Conservation (phyloP, 92 coral and sea anemone genomes). For the Scolanthus callimorphus region DNA sequence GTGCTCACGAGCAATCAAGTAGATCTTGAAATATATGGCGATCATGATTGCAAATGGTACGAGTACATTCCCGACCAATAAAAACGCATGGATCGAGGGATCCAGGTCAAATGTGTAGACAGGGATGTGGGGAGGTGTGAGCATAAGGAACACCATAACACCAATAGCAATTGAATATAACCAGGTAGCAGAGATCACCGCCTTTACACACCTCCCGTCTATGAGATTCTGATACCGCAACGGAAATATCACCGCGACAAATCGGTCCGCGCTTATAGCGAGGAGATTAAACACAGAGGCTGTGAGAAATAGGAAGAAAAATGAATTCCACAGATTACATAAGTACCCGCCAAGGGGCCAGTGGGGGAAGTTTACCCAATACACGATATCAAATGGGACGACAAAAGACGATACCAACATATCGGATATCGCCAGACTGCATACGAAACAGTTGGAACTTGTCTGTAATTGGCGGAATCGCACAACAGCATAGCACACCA, state of each 20-base stretch:
- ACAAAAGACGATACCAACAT: conserved; percentile 55
- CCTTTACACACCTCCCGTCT: conserved; percentile 37
- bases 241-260: conserved; percentile 82
- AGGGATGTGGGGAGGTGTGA: conserved; percentile 54
- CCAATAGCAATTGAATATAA: conserved; percentile 52
- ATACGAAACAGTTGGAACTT: conserved; percentile 49
- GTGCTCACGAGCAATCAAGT: conserved; percentile 68
- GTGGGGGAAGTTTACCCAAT: conserved; percentile 73
- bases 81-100: conserved; percentile 54
- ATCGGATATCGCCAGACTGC: conserved; percentile 76
- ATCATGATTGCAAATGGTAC: conserved; percentile 69
- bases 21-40: conserved; percentile 59
- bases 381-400: conserved; percentile 66
- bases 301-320: conserved; percentile 66
- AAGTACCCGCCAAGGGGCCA: conserved; percentile 63
- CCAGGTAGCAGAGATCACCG: conserved; percentile 56
- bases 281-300: conserved; percentile 72
- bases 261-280: conserved; percentile 84
- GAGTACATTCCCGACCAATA: conserved; percentile 64
- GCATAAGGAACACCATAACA: conserved; percentile 41
- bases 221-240: conserved; percentile 62
- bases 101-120: conserved; percentile 62
- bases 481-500: conserved; percentile 52
- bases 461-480: conserved; percentile 53
- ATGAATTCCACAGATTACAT: conserved; percentile 81